Evolutionary conservation across 2,797 vertebrate species (phyloP).

Genomic region (Corythornis leucogaster): DNA sequence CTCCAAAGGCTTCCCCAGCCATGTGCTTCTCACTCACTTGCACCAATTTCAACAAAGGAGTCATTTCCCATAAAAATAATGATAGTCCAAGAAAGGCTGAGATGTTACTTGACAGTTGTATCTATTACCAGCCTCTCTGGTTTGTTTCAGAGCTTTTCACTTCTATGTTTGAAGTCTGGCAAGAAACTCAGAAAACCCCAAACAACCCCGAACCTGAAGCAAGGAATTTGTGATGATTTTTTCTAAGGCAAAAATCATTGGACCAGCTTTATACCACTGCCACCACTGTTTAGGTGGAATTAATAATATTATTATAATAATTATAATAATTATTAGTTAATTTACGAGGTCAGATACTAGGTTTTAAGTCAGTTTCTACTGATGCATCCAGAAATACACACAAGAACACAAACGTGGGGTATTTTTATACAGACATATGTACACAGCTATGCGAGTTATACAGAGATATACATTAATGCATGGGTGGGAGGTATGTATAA

Average conservation of each 20-base stretch:
- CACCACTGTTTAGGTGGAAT: background rate
- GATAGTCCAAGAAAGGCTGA: background rate
- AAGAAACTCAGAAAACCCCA: background rate
- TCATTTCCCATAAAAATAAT: background rate
- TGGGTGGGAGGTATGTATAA: background rate
- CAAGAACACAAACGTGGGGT: background rate
- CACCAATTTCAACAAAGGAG: background rate
- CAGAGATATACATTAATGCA: background rate
- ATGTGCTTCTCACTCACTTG: background rate
- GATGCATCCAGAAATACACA: background rate
- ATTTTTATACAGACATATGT: background rate
- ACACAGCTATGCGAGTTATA: background rate
- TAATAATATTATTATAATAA: too few species aligned
- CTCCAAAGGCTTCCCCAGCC: background rate
- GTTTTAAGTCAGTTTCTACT: background rate
- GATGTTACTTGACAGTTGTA: background rate
- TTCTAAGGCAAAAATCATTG: background rate
- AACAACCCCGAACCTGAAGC: background rate
- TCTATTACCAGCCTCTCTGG: background rate
- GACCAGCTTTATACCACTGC: background rate
- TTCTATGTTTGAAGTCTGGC: constrained; percentile 9
- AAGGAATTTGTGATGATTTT: background rate
- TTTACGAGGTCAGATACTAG: background rate
- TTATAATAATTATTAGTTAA: background rate
- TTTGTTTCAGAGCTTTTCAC: constrained; percentile 30